Evolutionary conservation across 2,113 vertebrate species (phyloP).

Genomic region (Cyanistes caeruleus): DNA sequence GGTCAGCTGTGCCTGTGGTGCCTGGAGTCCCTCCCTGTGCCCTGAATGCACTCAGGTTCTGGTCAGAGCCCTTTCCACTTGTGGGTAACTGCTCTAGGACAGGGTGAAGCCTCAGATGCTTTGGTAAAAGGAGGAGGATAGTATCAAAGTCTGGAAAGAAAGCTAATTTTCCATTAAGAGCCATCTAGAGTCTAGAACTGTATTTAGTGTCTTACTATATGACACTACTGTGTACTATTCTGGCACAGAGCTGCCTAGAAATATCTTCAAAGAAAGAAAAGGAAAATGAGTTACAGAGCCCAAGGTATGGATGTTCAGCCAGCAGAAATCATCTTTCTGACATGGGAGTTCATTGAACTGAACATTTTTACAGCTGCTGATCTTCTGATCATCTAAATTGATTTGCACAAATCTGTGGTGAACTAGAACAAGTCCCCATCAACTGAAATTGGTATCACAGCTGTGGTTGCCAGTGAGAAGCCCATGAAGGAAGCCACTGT

Average conservation of each 20-base stretch:
- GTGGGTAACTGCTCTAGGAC: background rate
- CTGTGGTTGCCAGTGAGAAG: background rate
- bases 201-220: background rate
- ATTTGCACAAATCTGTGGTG: background rate
- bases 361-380: background rate
- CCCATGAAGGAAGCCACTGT: background rate
- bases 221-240: background rate
- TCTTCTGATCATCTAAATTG: background rate
- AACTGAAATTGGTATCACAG: background rate
- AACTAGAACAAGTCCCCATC: background rate
- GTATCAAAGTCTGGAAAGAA: background rate
- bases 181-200: background rate
- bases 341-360: background rate
- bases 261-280: background rate
- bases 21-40: background rate
- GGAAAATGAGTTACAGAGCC: background rate
- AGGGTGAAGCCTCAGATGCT: background rate
- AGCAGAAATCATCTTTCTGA: background rate
- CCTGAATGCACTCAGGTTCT: background rate
- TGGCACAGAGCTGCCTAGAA: background rate
- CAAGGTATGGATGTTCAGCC: background rate
- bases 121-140: background rate
- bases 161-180: background rate
- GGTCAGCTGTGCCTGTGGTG: background rate
- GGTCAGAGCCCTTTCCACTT: background rate